Percentiles rank a stretch among this genome's conserved stretches.
Conservation (phyloP, 1,140 invertebrate species). For the Pomacea maculata region DNA sequence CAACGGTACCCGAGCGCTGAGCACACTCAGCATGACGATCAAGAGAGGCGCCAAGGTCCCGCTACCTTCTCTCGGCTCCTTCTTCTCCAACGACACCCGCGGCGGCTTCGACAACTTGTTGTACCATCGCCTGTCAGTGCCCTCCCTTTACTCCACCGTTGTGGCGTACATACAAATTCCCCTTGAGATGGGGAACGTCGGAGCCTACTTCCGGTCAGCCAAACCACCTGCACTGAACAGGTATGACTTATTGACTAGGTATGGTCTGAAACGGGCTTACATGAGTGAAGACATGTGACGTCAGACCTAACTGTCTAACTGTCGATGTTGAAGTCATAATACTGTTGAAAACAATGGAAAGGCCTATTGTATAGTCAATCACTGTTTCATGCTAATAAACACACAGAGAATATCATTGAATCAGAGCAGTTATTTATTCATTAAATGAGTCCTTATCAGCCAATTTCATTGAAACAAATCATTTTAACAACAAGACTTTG, state of each 20-base stretch:
- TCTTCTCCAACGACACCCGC: background rate
- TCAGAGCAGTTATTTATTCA: too few relatives aligned
- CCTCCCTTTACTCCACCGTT: background rate
- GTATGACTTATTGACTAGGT: background rate
- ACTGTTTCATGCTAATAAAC: too few relatives aligned
- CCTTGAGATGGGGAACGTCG: background rate
- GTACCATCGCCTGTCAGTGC: slow-evolving; percentile 18
- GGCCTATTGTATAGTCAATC: too few relatives aligned
- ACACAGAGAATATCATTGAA: too few relatives aligned
- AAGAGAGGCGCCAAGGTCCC: background rate
- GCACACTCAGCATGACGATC: too few relatives aligned
- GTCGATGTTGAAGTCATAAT: background rate
- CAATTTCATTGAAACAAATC: too few relatives aligned
- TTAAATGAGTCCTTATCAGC: too few relatives aligned
- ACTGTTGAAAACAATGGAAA: too few relatives aligned
- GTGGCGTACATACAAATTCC: background rate
- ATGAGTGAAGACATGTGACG: too few relatives aligned
- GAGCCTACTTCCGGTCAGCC: background rate
- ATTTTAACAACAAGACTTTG: too few relatives aligned
- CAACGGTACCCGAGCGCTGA: background rate
- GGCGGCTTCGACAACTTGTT: slow-evolving; percentile 3
- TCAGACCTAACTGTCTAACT: background rate
- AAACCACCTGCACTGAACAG: slow-evolving; percentile 4
- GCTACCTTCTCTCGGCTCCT: background rate
- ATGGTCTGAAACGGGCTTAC: background rate